These are phyloP conservation scores for Oncorhynchus kisutch DNA, from an alignment of 2,113 vertebrate genomes.

Conservation along the genomic window DNA sequence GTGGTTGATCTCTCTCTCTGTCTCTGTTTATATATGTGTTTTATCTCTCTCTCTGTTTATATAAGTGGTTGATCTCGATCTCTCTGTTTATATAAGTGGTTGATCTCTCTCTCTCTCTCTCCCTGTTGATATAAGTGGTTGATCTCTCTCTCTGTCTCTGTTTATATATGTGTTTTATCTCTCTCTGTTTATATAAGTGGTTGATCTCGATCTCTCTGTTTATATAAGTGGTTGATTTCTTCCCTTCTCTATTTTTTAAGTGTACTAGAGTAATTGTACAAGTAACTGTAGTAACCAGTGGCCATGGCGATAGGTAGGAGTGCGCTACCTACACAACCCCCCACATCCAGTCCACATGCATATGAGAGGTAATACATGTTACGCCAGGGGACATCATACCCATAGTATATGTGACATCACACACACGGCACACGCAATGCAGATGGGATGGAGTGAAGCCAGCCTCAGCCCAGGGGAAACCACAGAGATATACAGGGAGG, in stretches of 20 bases:
- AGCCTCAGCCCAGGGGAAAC: slow-evolving; percentile 61
- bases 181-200: not conserved
- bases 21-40: not conserved
- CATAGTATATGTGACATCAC: slow-evolving; percentile 74
- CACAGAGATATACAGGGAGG: slow-evolving; percentile 39
- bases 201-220: not conserved
- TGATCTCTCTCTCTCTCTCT: too few relatives aligned
- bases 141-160: too few relatives aligned
- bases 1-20: not conserved
- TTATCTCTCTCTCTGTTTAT: too few relatives aligned
- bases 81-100: too few relatives aligned
- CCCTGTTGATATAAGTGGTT: too few relatives aligned
- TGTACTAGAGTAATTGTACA: slow-evolving; percentile 1
- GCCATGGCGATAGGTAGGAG: slow-evolving; percentile 11
- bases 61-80: too few relatives aligned
- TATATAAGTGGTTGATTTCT: too few relatives aligned
- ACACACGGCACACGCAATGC: slow-evolving; percentile 73
- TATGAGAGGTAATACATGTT: slow-evolving; percentile 75
- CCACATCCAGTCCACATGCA: slow-evolving; percentile 78
- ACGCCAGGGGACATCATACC: slow-evolving; percentile 75
- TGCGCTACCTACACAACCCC: slow-evolving; percentile 40
- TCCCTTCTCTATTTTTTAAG: not conserved
- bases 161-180: too few relatives aligned
- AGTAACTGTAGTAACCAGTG: slow-evolving; percentile 28
- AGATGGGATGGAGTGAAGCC: slow-evolving; percentile 79